These are phyloP conservation scores for Bergia puertoricense DNA, from an alignment of 92 coral and sea anemone species.

Conservation along the genomic window DNA sequence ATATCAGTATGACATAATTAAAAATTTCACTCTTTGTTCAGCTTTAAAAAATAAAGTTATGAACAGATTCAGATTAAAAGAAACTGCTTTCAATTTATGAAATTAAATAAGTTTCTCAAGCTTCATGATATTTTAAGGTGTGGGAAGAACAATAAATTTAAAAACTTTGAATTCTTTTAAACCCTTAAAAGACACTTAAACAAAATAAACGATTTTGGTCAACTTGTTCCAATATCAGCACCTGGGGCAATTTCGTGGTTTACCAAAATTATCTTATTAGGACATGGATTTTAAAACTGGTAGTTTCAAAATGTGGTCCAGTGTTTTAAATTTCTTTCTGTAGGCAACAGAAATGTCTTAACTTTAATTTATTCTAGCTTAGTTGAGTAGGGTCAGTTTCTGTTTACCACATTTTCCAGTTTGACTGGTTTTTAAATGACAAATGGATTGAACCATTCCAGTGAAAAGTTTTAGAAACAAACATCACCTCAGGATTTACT, in stretches of 20 bases:
- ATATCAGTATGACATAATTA: not conserved
- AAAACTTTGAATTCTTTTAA: not conserved
- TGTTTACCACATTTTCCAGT: not conserved
- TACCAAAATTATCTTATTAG: not conserved
- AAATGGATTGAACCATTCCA: too few relatives aligned
- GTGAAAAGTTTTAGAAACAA: too few relatives aligned
- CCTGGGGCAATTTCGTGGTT: conserved; percentile 8
- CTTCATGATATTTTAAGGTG: not conserved
- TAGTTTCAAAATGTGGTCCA: too few relatives aligned
- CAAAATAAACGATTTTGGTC: not conserved
- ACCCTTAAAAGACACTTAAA: not conserved
- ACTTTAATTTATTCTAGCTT: too few relatives aligned
- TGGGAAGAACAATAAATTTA: not conserved
- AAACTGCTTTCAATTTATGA: not conserved
- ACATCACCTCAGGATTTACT: too few relatives aligned
- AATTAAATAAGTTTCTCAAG: not conserved
- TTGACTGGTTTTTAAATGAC: too few relatives aligned
- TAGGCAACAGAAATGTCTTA: too few relatives aligned
- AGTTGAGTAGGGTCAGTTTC: too few relatives aligned
- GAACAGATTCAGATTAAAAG: not conserved
- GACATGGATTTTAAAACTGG: not conserved
- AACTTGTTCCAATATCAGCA: not conserved
- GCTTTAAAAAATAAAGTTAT: not conserved
- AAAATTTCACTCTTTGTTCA: not conserved
- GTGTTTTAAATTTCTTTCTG: too few relatives aligned